Percentiles rank a stretch among this genome's conserved stretches.
Evolutionary conservation across 2,797 vertebrate genomes (phyloP).

Genomic region (Fistularia tabacaria): DNA sequence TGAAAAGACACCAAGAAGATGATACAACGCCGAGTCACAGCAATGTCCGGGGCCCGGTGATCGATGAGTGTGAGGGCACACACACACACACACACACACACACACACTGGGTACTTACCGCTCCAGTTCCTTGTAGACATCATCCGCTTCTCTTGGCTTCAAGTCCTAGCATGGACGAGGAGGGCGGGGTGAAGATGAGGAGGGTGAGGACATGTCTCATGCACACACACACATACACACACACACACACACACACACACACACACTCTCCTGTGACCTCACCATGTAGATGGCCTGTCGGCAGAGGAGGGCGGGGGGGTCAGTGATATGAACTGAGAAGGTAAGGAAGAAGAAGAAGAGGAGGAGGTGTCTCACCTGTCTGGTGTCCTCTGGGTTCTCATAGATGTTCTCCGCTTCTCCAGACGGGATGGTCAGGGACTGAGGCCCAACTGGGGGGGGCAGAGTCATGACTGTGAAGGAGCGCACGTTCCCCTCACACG

Average conservation of each 20-base stretch:
- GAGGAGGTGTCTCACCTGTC: slow-evolving; percentile 66
- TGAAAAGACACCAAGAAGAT: slow-evolving; percentile 34
- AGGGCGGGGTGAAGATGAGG: slow-evolving; percentile 10
- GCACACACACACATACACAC: slow-evolving; percentile 48
- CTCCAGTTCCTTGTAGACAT: slow-evolving; percentile 79
- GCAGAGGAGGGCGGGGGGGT: slow-evolving; percentile 35
- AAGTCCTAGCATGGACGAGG: slow-evolving; percentile 67
- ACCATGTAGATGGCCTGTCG: slow-evolving; percentile 80
- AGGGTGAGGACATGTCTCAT: slow-evolving; percentile 27
- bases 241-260: neutral
- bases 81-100: slow-evolving; percentile 21
- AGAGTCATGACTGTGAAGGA: slow-evolving; percentile 8
- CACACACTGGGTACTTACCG: slow-evolving; percentile 60
- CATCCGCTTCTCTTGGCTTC: slow-evolving; percentile 71
- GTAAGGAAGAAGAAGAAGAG: slow-evolving; percentile 10
- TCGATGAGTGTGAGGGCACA: slow-evolving; percentile 47
- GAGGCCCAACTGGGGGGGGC: slow-evolving; percentile 63
- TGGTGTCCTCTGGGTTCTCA: slow-evolving; percentile 75
- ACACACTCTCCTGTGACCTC: slow-evolving; percentile 35
- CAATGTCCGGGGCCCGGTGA: slow-evolving; percentile 55
- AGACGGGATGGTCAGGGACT: slow-evolving; percentile 68
- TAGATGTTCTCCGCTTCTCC: slow-evolving; percentile 77
- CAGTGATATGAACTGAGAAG: slow-evolving; percentile 22
- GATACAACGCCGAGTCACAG: slow-evolving; percentile 54
- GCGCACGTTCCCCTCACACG: slow-evolving; percentile 23